Conservation (phyloP, 1,140 invertebrate genomes). For the Thaumatotibia leucotreta region DNA sequence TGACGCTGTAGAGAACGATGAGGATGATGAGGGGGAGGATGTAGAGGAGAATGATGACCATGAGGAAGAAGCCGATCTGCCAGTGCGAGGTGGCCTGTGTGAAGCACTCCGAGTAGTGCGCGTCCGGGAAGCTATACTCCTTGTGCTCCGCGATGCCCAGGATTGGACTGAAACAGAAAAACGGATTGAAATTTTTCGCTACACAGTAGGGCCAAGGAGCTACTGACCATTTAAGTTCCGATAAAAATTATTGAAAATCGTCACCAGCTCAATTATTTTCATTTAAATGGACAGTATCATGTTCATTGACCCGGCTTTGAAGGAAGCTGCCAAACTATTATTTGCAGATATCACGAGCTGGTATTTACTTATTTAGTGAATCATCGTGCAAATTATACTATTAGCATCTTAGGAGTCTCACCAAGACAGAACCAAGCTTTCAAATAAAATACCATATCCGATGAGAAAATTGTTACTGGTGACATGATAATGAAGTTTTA, state of each 20-base stretch:
- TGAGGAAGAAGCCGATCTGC: slow-evolving; percentile 84
- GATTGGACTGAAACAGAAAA: slow-evolving; percentile 79
- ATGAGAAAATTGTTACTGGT: background rate
- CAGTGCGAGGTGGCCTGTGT: slow-evolving; percentile 82
- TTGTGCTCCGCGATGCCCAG: slow-evolving; percentile 80
- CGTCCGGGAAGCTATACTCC: slow-evolving; percentile 75
- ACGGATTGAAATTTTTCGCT: slow-evolving; percentile 16
- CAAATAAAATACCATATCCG: background rate
- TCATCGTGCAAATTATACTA: background rate
- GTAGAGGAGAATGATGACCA: slow-evolving; percentile 86
- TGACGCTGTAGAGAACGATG: slow-evolving; percentile 85
- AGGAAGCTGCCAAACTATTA: background rate
- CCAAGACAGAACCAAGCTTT: background rate
- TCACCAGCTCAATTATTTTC: background rate
- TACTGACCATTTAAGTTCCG: background rate
- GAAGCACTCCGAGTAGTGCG: slow-evolving; percentile 79
- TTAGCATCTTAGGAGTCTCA: background rate
- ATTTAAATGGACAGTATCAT: background rate
- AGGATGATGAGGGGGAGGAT: slow-evolving; percentile 86
- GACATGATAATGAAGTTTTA: background rate
- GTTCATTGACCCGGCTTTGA: background rate
- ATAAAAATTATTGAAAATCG: background rate
- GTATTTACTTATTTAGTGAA: background rate
- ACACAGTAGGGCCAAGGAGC: background rate
- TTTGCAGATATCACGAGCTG: background rate